phyloP scores from a whole-genome alignment of 2,797 vertebrate genomes.

The Crocidura indochinensis region DNA sequence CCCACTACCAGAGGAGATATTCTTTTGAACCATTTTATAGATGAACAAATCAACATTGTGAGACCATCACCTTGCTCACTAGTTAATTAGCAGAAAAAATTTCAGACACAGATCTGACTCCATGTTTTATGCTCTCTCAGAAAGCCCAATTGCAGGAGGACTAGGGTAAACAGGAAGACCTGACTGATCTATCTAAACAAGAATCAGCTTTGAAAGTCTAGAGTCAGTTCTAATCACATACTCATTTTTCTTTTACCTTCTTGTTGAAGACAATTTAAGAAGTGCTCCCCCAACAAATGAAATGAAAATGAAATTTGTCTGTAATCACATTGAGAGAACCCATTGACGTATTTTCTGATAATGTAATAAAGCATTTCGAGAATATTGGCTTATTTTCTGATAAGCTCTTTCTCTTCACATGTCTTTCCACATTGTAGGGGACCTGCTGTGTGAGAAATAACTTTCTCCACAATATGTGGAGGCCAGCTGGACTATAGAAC shows the following conservation, averaged over 20 bases:
- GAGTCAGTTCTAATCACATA: constrained; percentile 42
- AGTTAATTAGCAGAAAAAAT: constrained; percentile 62
- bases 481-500: not conserved
- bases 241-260: constrained; percentile 33
- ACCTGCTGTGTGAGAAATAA: not conserved
- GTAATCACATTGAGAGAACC: constrained; percentile 41
- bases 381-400: not conserved
- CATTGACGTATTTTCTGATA: not conserved
- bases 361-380: not conserved
- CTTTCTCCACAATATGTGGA: not conserved
- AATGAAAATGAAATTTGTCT: constrained; percentile 63
- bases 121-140: not conserved
- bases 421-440: not conserved
- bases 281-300: constrained; percentile 11
- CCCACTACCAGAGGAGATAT: constrained; percentile 8
- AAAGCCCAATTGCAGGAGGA: not conserved
- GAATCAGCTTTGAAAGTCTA: not conserved
- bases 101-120: constrained; percentile 16
- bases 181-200: constrained; percentile 28
- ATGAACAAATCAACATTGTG: constrained; percentile 49
- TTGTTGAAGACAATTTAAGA: constrained; percentile 70
- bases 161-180: not conserved
- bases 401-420: constrained; percentile 29
- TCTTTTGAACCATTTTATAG: constrained; percentile 70
- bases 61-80: constrained; percentile 40